Percentiles rank a stretch among this genome's conserved stretches.
phyloP scores from a whole-genome alignment of 2,113 vertebrate genomes.

The Ibidorhyncha struthersii region DNA sequence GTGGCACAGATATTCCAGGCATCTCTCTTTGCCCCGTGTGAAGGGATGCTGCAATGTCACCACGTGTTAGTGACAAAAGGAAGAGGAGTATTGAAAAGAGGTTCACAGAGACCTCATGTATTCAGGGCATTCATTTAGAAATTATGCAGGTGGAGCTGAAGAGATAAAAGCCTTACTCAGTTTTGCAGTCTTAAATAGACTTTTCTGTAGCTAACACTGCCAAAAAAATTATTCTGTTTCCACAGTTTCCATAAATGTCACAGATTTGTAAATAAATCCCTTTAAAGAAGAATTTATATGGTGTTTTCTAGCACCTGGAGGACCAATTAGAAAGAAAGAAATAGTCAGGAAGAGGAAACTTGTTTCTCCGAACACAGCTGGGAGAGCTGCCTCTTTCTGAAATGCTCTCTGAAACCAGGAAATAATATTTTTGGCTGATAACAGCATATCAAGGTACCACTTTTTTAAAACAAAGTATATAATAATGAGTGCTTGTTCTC shows the following conservation, averaged over 20 bases:
- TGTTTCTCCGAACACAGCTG: background rate
- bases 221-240: background rate
- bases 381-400: background rate
- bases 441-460: background rate
- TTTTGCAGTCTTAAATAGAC: background rate
- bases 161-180: background rate
- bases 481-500: background rate
- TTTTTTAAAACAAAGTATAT: background rate
- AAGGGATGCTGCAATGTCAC: background rate
- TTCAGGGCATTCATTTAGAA: background rate
- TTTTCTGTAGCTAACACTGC: background rate
- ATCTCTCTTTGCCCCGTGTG: background rate
- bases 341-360: background rate
- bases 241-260: background rate
- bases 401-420: background rate
- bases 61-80: background rate
- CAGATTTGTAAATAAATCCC: background rate
- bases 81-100: background rate
- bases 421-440: background rate
- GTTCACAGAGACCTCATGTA: background rate
- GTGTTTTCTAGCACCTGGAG: background rate
- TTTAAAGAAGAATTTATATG: background rate
- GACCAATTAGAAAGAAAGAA: background rate
- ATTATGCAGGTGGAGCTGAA: background rate
- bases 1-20: background rate